Evolutionary conservation across 2,113 vertebrate species (phyloP).

Genomic region (Mastomys coucha): DNA sequence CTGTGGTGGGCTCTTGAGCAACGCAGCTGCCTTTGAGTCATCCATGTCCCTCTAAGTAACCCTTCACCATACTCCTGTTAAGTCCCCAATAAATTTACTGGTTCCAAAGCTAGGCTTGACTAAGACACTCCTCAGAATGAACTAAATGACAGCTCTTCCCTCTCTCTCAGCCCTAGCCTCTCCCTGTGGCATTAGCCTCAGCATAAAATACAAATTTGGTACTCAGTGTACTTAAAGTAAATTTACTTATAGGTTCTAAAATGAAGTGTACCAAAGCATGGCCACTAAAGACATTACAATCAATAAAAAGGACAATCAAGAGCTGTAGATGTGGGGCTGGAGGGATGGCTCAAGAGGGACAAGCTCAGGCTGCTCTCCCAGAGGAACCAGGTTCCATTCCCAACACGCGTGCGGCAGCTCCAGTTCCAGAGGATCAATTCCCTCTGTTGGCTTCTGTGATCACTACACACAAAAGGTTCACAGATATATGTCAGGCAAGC

Average conservation of each 20-base stretch:
- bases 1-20: neutral
- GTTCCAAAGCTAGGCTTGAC: neutral
- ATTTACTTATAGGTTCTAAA: neutral
- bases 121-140: neutral
- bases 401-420: neutral
- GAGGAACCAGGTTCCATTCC: neutral
- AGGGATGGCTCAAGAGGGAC: neutral
- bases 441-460: neutral
- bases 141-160: neutral
- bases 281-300: neutral
- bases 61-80: neutral
- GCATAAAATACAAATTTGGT: neutral
- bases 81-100: neutral
- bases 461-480: neutral
- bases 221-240: neutral
- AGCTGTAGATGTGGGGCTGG: neutral
- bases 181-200: neutral
- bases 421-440: neutral
- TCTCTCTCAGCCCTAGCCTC: neutral
- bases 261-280: neutral
- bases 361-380: neutral
- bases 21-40: neutral
- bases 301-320: constrained; percentile 20
- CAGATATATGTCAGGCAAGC: neutral
- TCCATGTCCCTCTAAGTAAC: neutral